A percentile compares a stretch with the other conserved stretches of the same genome.
Evolutionary conservation across 2,888 invertebrate species (phyloP).

Genomic region (Synergus umbraculus): DNA sequence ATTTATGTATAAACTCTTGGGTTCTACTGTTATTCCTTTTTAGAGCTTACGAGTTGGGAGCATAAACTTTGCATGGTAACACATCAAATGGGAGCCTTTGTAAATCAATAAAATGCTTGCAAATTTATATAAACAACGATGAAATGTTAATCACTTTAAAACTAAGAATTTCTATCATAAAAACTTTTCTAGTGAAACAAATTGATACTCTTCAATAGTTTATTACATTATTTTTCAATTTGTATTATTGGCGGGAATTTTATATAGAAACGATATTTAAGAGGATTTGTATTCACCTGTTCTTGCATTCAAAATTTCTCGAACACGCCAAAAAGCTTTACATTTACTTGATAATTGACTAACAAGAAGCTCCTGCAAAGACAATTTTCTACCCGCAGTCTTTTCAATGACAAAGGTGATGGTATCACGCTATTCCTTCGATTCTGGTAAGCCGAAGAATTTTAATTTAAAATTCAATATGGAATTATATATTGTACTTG

Average conservation of each 20-base stretch:
- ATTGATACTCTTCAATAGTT: not conserved
- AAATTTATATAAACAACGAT: conserved; percentile 34
- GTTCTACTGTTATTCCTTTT: conserved; percentile 27
- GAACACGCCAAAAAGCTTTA: conserved; percentile 4
- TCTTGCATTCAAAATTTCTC: conserved; percentile 16
- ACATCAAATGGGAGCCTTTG: conserved; percentile 68
- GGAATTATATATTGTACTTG: conserved; percentile 51
- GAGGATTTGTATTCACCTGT: not conserved
- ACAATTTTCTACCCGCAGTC: conserved; percentile 61
- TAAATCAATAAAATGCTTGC: conserved; percentile 67
- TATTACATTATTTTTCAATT: not conserved
- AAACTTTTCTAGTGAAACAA: not conserved
- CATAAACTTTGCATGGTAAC: conserved; percentile 68
- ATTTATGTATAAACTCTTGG: not conserved
- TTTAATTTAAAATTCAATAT: conserved; percentile 56
- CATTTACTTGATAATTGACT: conserved; percentile 63
- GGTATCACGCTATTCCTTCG: conserved; percentile 70
- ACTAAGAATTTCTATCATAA: not conserved
- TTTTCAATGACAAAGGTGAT: conserved; percentile 72
- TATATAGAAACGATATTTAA: not conserved
- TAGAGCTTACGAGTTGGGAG: conserved; percentile 70
- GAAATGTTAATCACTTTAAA: conserved; percentile 13
- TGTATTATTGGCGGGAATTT: not conserved
- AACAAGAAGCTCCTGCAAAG: conserved; percentile 68
- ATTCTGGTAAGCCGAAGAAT: conserved; percentile 71